Base-by-base conservation (phyloP, 2,113 vertebrate species). In the Oceanodroma tethys region DNA sequence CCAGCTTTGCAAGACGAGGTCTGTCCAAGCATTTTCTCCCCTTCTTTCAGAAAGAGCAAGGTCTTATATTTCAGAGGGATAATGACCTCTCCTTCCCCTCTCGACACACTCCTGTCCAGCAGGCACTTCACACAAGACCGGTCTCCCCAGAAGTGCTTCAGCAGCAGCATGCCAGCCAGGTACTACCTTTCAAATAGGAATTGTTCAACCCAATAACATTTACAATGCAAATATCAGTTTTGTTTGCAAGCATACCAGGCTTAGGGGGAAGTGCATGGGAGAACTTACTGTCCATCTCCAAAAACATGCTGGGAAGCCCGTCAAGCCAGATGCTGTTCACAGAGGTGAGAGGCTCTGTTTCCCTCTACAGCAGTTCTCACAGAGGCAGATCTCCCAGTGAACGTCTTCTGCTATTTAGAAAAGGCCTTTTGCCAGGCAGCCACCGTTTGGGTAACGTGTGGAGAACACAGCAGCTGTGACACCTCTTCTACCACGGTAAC, bases 361-460 rank as follows among this genome's bases (percentile, higher is more conserved):
- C 9, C 2, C 47, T 30, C 62, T 38, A 17, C 7, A 2, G 42
- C 18, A 42, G 27, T 10, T 34, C 36, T 30, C 63, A n/a, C 17
- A 29, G 34, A 16, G 17, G 16, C 22, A 45, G 12, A 45, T 23
- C 59, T 79, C 42, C 21, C 47, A 4, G 7, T 2, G 7, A 91
- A 67, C 14, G 17, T 22, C 27, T 34, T 50, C 48, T 42, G 29
- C n/a, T 36, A 50, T 66, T 55, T 42, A 53, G n/a, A 47, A 63
- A n/a, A 40, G 36, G 16, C 34, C 17, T 70, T 48, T 47, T 43
- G 36, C 22, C 53, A 36, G 12, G 14, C 42, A 78, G 23, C 13
- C 52, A 7, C 20, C 2, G 0, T 40, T 52, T 26, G 68, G n/a
- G 30, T 52, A 30, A 20, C 0, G 0, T 3, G 6, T 13, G 27